These are phyloP conservation scores for Pegea sp. DNA, from an alignment of 23 tunicate genomes.

Conservation along the genomic window DNA sequence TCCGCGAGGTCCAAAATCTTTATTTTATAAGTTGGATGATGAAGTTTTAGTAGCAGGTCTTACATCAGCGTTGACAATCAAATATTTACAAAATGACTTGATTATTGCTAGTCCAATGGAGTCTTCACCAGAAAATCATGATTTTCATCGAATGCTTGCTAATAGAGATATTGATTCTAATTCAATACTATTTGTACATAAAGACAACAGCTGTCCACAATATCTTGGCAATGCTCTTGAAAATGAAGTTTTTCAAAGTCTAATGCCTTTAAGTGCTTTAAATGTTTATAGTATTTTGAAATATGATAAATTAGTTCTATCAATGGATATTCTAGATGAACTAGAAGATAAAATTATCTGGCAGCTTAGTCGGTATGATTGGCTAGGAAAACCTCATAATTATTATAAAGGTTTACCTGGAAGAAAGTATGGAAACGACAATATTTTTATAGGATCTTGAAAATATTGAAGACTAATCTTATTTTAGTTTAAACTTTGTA, in stretches of 20 bases:
- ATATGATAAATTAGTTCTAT: conserved; percentile 47
- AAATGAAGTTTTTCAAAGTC: not conserved
- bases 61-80: conserved; percentile 39
- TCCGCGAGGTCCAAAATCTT: conserved; percentile 67
- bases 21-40: conserved; percentile 19
- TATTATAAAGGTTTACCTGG: conserved; percentile 76
- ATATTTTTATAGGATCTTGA: not conserved
- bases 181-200: conserved; percentile 25
- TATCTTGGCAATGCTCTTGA: conserved; percentile 8
- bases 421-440: not conserved
- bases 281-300: conserved; percentile 71
- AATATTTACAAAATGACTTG: conserved; percentile 33
- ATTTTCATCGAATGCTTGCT: conserved; percentile 7
- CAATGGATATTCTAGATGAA: conserved; percentile 28
- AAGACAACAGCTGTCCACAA: conserved; percentile 9
- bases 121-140: conserved; percentile 1
- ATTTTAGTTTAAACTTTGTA: too few relatives aligned
- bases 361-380: conserved; percentile 20
- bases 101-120: conserved; percentile 17
- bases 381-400: conserved; percentile 65
- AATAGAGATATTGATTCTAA: conserved; percentile 11
- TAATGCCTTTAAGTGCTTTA: conserved; percentile 44
- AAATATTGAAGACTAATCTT: too few relatives aligned
- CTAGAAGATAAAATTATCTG: conserved; percentile 57
- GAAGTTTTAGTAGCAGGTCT: conserved; percentile 17